A percentile compares a stretch with the other conserved stretches of the same genome.
Conservation (phyloP, 2,888 invertebrate genomes). For the Phasia obesa region DNA sequence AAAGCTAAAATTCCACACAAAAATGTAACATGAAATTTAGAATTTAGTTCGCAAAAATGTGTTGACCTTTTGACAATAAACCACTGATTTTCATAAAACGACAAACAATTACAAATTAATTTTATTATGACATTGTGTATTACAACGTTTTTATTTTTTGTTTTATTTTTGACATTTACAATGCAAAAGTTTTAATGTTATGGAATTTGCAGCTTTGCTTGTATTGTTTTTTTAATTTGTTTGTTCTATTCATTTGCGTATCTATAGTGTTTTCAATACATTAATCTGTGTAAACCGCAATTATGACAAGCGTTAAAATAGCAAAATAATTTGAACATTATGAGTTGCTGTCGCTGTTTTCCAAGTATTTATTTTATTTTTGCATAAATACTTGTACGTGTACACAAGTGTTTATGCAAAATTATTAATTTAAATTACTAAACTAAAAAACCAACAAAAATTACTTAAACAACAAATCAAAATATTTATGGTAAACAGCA, state of each 20-base stretch:
- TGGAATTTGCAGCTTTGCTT: constrained; percentile 44
- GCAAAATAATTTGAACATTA: constrained; percentile 11
- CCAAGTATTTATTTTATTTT: constrained; percentile 43
- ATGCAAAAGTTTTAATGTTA: constrained; percentile 35
- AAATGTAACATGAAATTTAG: constrained; percentile 15
- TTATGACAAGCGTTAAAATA: constrained; percentile 40
- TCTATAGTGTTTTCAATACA: constrained; percentile 1
- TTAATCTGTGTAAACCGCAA: constrained; percentile 60
- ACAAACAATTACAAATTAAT: constrained; percentile 66
- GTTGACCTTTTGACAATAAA: constrained; percentile 59
- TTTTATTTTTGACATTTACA: constrained; percentile 7
- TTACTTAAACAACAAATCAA: constrained; percentile 57
- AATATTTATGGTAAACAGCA: constrained; percentile 60
- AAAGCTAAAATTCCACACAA: constrained; percentile 20
- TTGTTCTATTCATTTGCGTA: background rate
- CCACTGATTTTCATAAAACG: constrained; percentile 51
- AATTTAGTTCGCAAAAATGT: constrained; percentile 7
- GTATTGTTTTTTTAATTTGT: constrained; percentile 21
- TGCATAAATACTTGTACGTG: constrained; percentile 30
- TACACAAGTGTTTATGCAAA: constrained; percentile 2
- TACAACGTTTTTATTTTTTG: background rate
- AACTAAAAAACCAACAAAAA: constrained; percentile 37
- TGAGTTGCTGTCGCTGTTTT: background rate
- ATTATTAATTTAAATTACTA: constrained; percentile 53
- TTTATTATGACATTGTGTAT: constrained; percentile 20